Evolutionary conservation across 64 coral and sea anemone genomes (phyloP), one percentile per base, ranked within the genome.

Genomic region (Cladopsammia gracilis): DNA sequence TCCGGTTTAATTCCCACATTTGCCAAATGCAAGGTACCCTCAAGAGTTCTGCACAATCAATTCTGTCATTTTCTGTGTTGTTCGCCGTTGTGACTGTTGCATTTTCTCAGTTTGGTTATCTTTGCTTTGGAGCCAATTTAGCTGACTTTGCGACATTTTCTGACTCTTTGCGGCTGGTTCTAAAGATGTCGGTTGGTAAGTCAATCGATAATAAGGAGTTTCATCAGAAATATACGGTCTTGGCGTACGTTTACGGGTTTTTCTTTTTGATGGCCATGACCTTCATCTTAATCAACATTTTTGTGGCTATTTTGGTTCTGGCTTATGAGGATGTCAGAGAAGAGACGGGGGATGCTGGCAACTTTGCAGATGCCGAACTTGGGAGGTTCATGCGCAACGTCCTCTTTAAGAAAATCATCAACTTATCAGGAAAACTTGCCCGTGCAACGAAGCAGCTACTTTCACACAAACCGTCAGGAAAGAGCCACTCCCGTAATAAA

Each of bases 1-100:
- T 84, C 23, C 78, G 77, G n/a, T 84, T 84, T 20, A 91, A 84
- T 24, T 60, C 47, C 12, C 77, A 91, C 54, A 84, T 91, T 14
- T 23, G 50, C 51, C 45, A 74, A 10, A 84, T 91, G 89, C 10
- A 64, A 2, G 58, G 42, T 25, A 83, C 89, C 25, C 71, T 91
- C 61, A 66, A 77, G 20, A 19, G 70, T 58, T 91, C 89, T 49
- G 48, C 7, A 18, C 46, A 3, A 73, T 57, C 89, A 23, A 19
- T 91, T 19, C 0, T 91, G 18, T 83, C 77, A 44, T 91, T 83
- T 49, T 48, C 60, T 2, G 52, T 62, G 3, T 20, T 91, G 15
- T 24, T 91, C 19, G 14, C 48, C 5, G 59, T 44, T 19, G 61
- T 60, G 6, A 34, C 73, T 42, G 9, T 58, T 66, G 89, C 89